A percentile compares a stretch with the other conserved stretches of the same genome.
phyloP scores from a whole-genome alignment of 2,888 invertebrate species.

The Oeneis ivallda region DNA sequence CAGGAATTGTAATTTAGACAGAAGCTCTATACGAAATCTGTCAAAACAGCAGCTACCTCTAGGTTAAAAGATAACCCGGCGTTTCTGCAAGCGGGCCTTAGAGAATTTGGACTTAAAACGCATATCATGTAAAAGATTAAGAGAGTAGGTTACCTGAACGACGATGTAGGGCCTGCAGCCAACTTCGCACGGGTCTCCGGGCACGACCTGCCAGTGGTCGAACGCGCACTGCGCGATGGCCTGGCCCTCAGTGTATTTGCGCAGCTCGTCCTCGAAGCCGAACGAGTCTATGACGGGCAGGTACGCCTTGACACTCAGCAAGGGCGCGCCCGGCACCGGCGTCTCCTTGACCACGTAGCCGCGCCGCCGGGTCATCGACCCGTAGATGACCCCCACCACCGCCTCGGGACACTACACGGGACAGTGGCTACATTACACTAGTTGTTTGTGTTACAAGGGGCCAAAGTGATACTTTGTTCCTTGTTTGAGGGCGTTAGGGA shows the following conservation, averaged over 20 bases:
- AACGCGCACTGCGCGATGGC: slow-evolving; percentile 99
- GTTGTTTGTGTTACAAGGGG: no score
- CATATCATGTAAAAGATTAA: no score
- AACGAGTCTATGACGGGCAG: slow-evolving; percentile 99
- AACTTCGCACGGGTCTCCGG: slow-evolving; percentile 95
- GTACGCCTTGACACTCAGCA: slow-evolving; percentile 99
- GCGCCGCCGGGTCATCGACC: slow-evolving; percentile 97
- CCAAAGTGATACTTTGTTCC: no score
- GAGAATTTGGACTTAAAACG: no score
- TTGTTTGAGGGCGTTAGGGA: no score
- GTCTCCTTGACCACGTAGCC: slow-evolving; percentile 98
- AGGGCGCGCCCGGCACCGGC: slow-evolving; percentile 97
- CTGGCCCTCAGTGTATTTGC: slow-evolving; percentile 98
- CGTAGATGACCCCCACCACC: slow-evolving; percentile 98
- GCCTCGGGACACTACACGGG: slow-evolving; percentile 92
- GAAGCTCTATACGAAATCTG: no score
- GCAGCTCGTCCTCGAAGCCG: slow-evolving; percentile 99
- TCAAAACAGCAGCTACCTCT: no score
- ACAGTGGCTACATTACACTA: no score
- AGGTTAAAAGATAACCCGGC: no score
- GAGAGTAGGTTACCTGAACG: slow-evolving; percentile 83
- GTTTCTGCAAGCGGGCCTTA: no score
- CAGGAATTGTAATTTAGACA: no score
- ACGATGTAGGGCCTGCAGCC: slow-evolving; percentile 88
- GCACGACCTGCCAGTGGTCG: slow-evolving; percentile 99